Conservation (phyloP, 37 sponge, comb jelly and placozoan genomes). For the Corticium candelabrum region DNA sequence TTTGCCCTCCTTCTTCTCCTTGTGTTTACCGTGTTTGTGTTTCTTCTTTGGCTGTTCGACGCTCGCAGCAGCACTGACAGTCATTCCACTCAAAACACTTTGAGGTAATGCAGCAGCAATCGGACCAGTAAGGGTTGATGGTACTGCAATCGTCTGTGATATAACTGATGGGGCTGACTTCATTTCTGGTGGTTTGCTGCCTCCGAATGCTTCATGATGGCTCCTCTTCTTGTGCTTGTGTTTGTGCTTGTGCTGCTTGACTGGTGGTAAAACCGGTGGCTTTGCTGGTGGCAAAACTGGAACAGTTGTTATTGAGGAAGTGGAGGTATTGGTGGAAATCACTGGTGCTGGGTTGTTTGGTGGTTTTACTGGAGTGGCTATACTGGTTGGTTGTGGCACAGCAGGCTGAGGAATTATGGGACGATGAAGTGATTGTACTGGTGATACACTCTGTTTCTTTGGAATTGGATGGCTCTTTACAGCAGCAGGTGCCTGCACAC, state of each 20-base stretch:
- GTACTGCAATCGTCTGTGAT: background rate
- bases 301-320: no score
- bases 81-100: background rate
- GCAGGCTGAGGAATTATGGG: background rate
- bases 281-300: background rate
- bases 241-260: background rate
- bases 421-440: no score
- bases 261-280: background rate
- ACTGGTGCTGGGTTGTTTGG: background rate
- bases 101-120: background rate
- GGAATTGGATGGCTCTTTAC: no score
- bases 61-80: background rate
- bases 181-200: background rate
- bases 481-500: no score
- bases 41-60: background rate
- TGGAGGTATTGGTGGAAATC: background rate
- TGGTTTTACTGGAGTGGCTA: background rate
- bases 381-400: background rate
- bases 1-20: background rate
- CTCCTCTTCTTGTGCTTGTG: background rate
- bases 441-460: background rate
- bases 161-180: background rate
- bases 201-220: background rate
- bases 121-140: background rate
- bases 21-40: background rate